Conservation (phyloP, 2,113 vertebrate genomes). For the Bos javanicus region DNA sequence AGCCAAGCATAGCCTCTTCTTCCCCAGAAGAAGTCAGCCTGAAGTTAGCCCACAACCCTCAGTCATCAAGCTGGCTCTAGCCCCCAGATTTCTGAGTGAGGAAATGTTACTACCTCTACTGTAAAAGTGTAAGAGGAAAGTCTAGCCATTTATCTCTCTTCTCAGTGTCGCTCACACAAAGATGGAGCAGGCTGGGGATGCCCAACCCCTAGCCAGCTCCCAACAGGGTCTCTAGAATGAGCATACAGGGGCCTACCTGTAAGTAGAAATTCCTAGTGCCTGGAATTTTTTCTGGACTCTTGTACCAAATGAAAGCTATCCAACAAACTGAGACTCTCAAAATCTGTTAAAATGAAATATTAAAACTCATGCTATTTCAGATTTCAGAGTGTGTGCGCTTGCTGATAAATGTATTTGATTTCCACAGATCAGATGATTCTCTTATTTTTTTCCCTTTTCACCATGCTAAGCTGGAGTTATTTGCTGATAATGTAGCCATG, state of each 20-base stretch:
- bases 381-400: neutral
- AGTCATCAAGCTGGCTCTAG: neutral
- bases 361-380: neutral
- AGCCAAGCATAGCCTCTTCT: neutral
- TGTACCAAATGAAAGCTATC: neutral
- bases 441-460: neutral
- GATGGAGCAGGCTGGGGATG: neutral
- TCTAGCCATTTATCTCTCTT: neutral
- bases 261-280: neutral
- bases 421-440: neutral
- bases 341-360: neutral
- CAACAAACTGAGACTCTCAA: neutral
- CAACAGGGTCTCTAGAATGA: neutral
- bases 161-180: neutral
- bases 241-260: neutral
- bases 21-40: neutral
- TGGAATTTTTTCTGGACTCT: neutral
- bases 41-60: neutral
- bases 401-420: slow-evolving; percentile 24
- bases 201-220: neutral
- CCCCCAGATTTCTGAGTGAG: neutral
- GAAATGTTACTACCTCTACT: neutral
- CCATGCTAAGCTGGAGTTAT: neutral
- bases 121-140: neutral
- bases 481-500: neutral